These are phyloP conservation scores for Acleris laterana DNA, from an alignment of 2,888 invertebrate species.

Conservation along the genomic window DNA sequence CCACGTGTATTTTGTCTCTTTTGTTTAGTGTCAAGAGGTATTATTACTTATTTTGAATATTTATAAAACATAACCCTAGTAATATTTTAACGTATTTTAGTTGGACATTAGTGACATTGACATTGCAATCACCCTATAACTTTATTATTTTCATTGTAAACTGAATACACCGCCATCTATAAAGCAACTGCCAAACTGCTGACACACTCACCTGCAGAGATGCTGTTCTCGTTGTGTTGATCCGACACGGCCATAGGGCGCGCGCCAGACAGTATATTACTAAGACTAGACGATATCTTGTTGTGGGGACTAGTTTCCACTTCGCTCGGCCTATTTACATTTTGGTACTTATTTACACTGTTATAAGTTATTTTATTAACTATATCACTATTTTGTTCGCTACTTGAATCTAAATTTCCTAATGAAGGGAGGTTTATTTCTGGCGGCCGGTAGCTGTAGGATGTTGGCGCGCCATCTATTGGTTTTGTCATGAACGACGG, in stretches of 20 bases:
- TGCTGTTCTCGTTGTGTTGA: constrained; percentile 77
- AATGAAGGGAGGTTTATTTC: constrained; percentile 76
- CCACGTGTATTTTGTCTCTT: too few relatives aligned
- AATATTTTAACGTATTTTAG: too few relatives aligned
- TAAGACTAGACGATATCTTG: constrained; percentile 85
- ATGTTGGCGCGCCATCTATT: constrained; percentile 78
- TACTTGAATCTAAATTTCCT: constrained; percentile 78
- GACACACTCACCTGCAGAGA: constrained; percentile 68
- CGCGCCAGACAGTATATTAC: constrained; percentile 71
- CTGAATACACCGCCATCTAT: constrained; percentile 42
- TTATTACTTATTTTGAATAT: too few relatives aligned
- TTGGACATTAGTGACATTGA: too few relatives aligned
- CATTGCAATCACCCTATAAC: too few relatives aligned
- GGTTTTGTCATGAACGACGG: constrained; percentile 82
- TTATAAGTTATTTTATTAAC: constrained; percentile 82
- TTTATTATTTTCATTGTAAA: too few relatives aligned
- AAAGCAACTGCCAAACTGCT: constrained; percentile 9
- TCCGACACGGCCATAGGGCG: constrained; percentile 80
- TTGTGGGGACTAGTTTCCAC: constrained; percentile 83
- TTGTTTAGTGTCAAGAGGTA: too few relatives aligned
- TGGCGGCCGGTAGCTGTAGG: constrained; percentile 76
- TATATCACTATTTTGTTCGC: constrained; percentile 84
- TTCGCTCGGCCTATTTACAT: constrained; percentile 80
- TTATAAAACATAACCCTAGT: too few relatives aligned
- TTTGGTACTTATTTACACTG: constrained; percentile 84